Evolutionary conservation across 2,113 vertebrate species (phyloP).

Genomic region (Leuciscus idus): DNA sequence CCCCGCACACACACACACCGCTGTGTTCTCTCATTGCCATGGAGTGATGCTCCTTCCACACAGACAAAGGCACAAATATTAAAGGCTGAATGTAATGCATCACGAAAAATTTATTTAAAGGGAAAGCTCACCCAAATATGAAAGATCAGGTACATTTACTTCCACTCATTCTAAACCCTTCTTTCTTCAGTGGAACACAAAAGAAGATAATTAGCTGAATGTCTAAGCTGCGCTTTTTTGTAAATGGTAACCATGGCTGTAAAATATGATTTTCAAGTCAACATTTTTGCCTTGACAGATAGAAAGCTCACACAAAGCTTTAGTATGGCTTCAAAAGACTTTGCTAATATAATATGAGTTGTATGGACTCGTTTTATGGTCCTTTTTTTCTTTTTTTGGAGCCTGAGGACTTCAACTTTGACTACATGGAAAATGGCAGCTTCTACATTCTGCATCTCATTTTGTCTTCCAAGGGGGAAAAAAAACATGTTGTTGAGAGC

Average conservation of each 20-base stretch:
- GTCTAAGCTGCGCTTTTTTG: not conserved
- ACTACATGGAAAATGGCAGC: not conserved
- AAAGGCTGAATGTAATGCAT: not conserved
- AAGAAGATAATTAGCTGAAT: not conserved
- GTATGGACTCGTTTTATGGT: not conserved
- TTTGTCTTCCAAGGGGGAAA: not conserved
- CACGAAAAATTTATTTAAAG: not conserved
- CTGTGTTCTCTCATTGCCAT: not conserved
- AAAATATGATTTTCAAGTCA: not conserved
- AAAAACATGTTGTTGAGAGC: not conserved
- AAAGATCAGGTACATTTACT: not conserved
- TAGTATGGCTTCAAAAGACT: not conserved
- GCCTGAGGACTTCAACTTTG: not conserved
- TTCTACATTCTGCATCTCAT: not conserved
- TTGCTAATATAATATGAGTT: not conserved
- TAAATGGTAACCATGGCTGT: not conserved
- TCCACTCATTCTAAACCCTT: not conserved
- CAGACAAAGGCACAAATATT: not conserved
- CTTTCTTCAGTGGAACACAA: not conserved
- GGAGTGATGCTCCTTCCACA: not conserved
- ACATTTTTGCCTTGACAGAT: too few species aligned
- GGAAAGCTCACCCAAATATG: not conserved
- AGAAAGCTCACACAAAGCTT: not conserved
- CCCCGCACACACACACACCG: slow-evolving; percentile 19
- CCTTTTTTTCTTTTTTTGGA: not conserved